A percentile compares a stretch with the other conserved stretches of the same genome.
phyloP scores from a whole-genome alignment of 2,797 vertebrate species.

The Chrysocyon brachyurus region DNA sequence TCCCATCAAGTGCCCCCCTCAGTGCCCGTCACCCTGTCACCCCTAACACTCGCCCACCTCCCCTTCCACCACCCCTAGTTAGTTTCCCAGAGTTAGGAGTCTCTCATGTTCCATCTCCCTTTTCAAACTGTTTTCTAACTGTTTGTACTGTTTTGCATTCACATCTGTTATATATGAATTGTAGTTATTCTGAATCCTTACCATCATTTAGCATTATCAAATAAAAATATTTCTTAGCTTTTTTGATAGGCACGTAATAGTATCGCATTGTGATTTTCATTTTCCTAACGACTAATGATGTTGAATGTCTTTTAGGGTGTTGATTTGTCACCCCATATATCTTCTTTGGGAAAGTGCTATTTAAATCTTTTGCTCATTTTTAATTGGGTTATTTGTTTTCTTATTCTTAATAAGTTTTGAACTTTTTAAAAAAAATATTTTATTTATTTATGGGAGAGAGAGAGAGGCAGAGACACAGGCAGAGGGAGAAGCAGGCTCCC shows the following conservation, averaged over 20 bases:
- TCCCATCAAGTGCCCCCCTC: too few relatives aligned
- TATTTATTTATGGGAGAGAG: too few relatives aligned
- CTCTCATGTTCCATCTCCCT: too few relatives aligned
- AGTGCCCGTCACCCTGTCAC: too few relatives aligned
- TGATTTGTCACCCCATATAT: background rate
- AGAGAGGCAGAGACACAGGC: too few relatives aligned
- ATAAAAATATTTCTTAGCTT: background rate
- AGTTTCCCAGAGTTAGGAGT: too few relatives aligned
- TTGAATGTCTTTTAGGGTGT: background rate
- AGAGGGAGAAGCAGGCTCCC: too few relatives aligned
- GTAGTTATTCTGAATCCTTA: slow-evolving; percentile 11
- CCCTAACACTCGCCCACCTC: too few relatives aligned
- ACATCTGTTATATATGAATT: background rate
- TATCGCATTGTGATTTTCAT: background rate
- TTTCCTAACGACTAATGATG: background rate
- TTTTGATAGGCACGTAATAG: background rate
- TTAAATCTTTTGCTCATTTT: slow-evolving; percentile 8
- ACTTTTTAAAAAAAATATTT: too few relatives aligned
- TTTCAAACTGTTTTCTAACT: background rate
- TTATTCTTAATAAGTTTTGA: background rate
- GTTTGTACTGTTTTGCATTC: background rate
- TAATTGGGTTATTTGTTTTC: background rate
- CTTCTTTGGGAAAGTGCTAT: background rate
- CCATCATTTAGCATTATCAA: background rate
- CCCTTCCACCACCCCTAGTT: too few relatives aligned